These are phyloP conservation scores for Onychorhynchus coronatus DNA, from an alignment of 2,113 vertebrate species.

Conservation along the genomic window DNA sequence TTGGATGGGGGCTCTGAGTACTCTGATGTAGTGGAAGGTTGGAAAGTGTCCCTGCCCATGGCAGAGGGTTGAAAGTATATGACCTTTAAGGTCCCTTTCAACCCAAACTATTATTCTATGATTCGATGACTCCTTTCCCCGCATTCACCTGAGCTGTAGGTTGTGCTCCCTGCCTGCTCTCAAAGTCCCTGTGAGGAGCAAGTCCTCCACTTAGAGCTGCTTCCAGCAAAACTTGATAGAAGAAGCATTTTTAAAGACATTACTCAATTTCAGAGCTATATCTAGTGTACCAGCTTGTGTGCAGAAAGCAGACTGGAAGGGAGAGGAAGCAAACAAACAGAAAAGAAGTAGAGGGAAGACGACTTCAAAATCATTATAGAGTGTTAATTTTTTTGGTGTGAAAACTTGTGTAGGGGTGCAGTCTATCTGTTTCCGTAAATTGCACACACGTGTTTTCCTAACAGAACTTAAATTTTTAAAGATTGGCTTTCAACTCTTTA, in stretches of 20 bases:
- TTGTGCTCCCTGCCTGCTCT: neutral
- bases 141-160: neutral
- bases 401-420: neutral
- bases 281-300: neutral
- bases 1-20: rapidly evolving
- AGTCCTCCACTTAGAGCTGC: neutral
- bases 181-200: neutral
- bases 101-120: neutral
- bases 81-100: neutral
- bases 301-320: neutral
- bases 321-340: neutral
- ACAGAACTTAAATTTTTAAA: neutral
- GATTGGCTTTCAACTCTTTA: neutral
- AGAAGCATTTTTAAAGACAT: constrained; percentile 18
- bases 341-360: neutral
- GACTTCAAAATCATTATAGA: neutral
- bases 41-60: neutral
- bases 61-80: neutral
- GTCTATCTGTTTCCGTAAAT: neutral
- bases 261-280: neutral
- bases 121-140: neutral
- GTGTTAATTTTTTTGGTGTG: neutral
- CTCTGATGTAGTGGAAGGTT: too few relatives aligned
- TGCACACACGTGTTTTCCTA: neutral
- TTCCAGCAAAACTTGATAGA: constrained; percentile 17